A percentile compares a stretch with the other conserved stretches of the same genome.
Conservation (phyloP, 2,113 vertebrate genomes). For the Fukomys damarensis region DNA sequence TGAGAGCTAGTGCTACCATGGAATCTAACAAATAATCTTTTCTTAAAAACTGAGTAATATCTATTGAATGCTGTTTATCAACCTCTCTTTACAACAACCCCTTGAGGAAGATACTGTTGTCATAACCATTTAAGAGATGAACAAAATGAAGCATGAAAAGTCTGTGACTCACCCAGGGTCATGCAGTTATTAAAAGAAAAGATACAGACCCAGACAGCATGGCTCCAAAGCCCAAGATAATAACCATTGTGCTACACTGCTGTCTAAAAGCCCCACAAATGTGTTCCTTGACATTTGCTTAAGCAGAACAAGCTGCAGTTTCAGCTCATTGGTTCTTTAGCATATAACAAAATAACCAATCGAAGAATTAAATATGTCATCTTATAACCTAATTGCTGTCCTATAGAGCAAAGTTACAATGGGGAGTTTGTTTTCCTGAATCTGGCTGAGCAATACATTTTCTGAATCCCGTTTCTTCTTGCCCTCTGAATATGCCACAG, state of each 20-base stretch:
- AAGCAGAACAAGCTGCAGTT: slow-evolving; percentile 35
- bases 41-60: neutral
- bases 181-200: neutral
- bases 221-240: slow-evolving; percentile 49
- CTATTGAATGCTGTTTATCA: neutral
- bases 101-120: neutral
- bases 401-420: slow-evolving; percentile 17
- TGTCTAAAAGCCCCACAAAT: slow-evolving; percentile 5
- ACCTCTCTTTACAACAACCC: neutral
- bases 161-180: neutral
- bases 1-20: neutral
- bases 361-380: slow-evolving; percentile 60
- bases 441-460: neutral
- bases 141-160: neutral
- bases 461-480: slow-evolving; percentile 3
- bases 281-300: slow-evolving; percentile 67
- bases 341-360: slow-evolving; percentile 38
- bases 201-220: slow-evolving; percentile 46
- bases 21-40: neutral
- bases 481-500: neutral
- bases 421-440: slow-evolving; percentile 47
- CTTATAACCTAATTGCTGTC: slow-evolving; percentile 57
- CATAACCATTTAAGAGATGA: neutral
- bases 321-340: slow-evolving; percentile 62
- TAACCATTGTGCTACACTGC: slow-evolving; percentile 6